Conservation (phyloP, 2,113 vertebrate genomes). For the Tachysurus fulvidraco region DNA sequence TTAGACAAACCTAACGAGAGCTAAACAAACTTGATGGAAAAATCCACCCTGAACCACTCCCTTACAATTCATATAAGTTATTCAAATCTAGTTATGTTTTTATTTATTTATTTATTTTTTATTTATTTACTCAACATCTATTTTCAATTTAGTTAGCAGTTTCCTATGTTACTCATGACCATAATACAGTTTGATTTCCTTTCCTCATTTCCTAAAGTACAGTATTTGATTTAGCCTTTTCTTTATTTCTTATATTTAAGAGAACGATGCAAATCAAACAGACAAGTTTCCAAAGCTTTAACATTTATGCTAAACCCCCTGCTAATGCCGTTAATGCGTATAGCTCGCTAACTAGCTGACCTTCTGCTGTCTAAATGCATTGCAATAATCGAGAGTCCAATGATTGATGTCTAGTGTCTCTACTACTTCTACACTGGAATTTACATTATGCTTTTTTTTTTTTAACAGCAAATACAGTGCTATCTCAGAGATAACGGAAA, state of each 20-base stretch:
- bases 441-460: neutral
- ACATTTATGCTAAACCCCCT: neutral
- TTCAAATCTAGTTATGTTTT: neutral
- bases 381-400: neutral
- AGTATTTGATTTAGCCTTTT: neutral
- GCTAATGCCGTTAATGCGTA: no score
- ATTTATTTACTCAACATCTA: neutral
- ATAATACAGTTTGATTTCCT: neutral
- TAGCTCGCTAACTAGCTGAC: neutral
- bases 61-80: neutral
- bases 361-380: neutral
- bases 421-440: neutral
- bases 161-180: neutral
- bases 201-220: neutral
- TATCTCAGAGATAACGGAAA: no score
- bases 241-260: neutral
- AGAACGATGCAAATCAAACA: neutral
- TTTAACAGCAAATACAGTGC: no score
- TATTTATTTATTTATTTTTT: neutral
- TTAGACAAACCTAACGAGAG: slow-evolving; percentile 33
- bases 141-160: neutral
- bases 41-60: neutral
- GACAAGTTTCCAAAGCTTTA: neutral
- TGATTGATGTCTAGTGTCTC: neutral
- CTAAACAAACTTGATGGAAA: neutral